These are phyloP conservation scores for Synergus itoensis DNA, from an alignment of 2,888 invertebrate species.

Conservation along the genomic window DNA sequence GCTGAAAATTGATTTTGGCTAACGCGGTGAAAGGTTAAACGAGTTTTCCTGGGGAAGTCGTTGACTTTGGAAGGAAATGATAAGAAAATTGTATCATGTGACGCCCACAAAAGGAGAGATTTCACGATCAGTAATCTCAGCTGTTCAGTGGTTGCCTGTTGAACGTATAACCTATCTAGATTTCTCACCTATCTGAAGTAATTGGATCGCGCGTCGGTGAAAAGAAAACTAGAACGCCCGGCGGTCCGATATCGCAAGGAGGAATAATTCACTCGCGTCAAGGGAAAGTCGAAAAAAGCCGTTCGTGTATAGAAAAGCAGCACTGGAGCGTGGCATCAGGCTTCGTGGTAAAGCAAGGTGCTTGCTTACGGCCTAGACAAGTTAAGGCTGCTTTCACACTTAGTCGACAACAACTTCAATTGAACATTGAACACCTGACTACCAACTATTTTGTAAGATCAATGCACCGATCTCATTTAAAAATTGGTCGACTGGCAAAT, in stretches of 20 bases:
- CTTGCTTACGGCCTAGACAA: slow-evolving; percentile 37
- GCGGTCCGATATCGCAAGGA: slow-evolving; percentile 45
- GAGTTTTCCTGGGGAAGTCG: neutral
- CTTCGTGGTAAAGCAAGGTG: slow-evolving; percentile 32
- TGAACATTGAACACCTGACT: slow-evolving; percentile 37
- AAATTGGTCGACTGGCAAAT: slow-evolving; percentile 11
- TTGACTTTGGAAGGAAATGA: slow-evolving; percentile 38
- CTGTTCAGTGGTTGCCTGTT: slow-evolving; percentile 47
- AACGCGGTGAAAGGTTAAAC: neutral
- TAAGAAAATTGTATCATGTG: slow-evolving; percentile 25
- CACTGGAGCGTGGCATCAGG: slow-evolving; percentile 41
- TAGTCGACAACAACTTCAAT: slow-evolving; percentile 35
- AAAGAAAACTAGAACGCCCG: slow-evolving; percentile 52
- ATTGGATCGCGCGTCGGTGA: slow-evolving; percentile 52
- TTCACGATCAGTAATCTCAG: slow-evolving; percentile 40
- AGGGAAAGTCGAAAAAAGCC: slow-evolving; percentile 55
- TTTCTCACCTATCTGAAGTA: slow-evolving; percentile 53
- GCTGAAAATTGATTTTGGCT: neutral
- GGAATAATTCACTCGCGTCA: slow-evolving; percentile 50
- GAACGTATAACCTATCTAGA: slow-evolving; percentile 52
- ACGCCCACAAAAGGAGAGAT: slow-evolving; percentile 36
- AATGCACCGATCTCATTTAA: slow-evolving; percentile 21
- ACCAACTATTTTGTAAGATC: slow-evolving; percentile 34
- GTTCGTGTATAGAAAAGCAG: slow-evolving; percentile 46
- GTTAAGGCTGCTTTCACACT: slow-evolving; percentile 41